Evolutionary conservation across 2,888 invertebrate genomes (phyloP).

Genomic region (Nomada ruficornis): DNA sequence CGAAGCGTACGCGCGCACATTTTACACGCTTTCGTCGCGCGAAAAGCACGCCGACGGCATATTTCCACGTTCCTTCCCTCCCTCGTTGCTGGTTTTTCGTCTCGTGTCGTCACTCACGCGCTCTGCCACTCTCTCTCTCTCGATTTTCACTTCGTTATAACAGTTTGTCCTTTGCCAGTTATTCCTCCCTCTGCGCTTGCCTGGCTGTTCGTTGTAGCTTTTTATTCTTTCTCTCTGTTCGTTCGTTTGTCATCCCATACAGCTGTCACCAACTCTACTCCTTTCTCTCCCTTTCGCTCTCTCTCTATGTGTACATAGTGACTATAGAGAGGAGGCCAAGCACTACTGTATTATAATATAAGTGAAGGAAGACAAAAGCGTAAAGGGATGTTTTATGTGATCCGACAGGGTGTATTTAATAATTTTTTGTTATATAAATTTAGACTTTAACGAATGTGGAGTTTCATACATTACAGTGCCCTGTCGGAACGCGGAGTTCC

Average conservation of each 20-base stretch:
- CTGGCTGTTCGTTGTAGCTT: conserved; percentile 6
- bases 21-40: conserved; percentile 73
- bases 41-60: conserved; percentile 66
- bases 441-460: too few species aligned
- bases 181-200: conserved; percentile 27
- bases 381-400: too few species aligned
- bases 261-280: background rate
- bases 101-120: conserved; percentile 32
- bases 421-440: too few species aligned
- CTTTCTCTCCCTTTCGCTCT: background rate
- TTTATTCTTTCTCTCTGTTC: background rate
- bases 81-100: conserved; percentile 9
- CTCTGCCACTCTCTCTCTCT: conserved; percentile 13
- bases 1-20: conserved; percentile 66
- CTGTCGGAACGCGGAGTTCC: too few species aligned
- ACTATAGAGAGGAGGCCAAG: too few species aligned
- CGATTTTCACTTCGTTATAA: conserved; percentile 69
- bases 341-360: too few species aligned
- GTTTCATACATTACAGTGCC: too few species aligned
- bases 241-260: background rate
- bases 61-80: conserved; percentile 65
- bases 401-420: too few species aligned
- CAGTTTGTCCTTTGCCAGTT: conserved; percentile 58
- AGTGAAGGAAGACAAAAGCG: too few species aligned
- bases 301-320: background rate